Base-by-base conservation (phyloP, 2,888 invertebrate species). In the Bellardia bayeri region DNA sequence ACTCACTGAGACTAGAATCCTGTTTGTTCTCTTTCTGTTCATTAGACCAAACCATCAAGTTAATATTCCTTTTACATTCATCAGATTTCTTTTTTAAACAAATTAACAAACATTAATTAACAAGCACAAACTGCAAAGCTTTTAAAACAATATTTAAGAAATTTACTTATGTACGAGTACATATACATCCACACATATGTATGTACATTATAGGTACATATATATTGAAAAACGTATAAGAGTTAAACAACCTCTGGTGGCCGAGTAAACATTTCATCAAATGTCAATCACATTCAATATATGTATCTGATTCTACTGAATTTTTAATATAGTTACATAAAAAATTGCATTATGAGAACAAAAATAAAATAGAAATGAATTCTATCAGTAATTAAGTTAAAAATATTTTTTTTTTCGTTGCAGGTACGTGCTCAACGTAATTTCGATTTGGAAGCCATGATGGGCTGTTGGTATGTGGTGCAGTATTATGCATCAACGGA, bases 401-500 rank as follows among this genome's bases (percentile, higher is more conserved):
- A 79, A 56, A 51, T 66, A 23, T 14, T 13, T 75, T 75, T 13
- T 75, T 75, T 75, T 82, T 76, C 42, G 80, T 84, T 85, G 56
- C 89, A 94, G 95, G 97, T 97, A 88, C 96, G 96, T 92, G 97
- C 97, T 16, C 96, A 96, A 74, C 95, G 96, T 61, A 97, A 97
- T 94, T 97, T 97, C 91, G 96, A 97, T 94, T 94, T 97, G 90
- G 94, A 96, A 89, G 95, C 95, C 94, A 97, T 98, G 94, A 94
- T 97, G 90, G 97, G 98, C 11, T 95, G 95, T 88, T 98, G 98
- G 98, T 97, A 95, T 93, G 97, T 98, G 63, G 96, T 97, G 23
- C 97, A 98, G 91, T 98, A 98, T 94, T 98, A 97, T 91, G 97
- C 98, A 2, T 97, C 97, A 92, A 97, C 97, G 0, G 98, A 98